Percentiles rank a stretch among this genome's conserved stretches.
Conservation (phyloP, 2,113 vertebrate species). For the Oostethus manadensis region DNA sequence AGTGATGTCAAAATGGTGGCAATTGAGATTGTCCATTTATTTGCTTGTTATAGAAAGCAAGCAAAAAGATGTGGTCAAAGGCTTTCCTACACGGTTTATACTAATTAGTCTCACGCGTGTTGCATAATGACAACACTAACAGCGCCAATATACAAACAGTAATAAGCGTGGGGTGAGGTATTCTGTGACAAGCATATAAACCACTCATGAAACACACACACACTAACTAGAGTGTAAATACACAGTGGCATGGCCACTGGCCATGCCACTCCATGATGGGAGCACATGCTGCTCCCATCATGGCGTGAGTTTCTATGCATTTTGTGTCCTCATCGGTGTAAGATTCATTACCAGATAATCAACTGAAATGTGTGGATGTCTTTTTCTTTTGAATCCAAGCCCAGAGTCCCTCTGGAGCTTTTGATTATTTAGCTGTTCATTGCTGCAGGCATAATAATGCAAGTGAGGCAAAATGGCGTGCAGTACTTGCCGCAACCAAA, state of each 20-base stretch:
- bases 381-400: too few species aligned
- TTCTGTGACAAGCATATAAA: slow-evolving; percentile 32
- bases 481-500: too few species aligned
- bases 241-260: slow-evolving; percentile 30
- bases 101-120: slow-evolving; percentile 22
- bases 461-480: too few species aligned
- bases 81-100: slow-evolving; percentile 4
- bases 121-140: slow-evolving; percentile 20
- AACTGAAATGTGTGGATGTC: too few species aligned
- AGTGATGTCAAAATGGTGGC: too few species aligned
- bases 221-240: slow-evolving; percentile 29
- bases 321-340: neutral
- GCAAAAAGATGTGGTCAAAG: too few species aligned
- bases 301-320: neutral
- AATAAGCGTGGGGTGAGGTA: slow-evolving; percentile 16
- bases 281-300: slow-evolving; percentile 5
- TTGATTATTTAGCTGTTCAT: too few species aligned
- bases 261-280: too few species aligned
- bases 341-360: neutral
- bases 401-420: too few species aligned
- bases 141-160: slow-evolving; percentile 22
- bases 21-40: too few species aligned
- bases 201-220: slow-evolving; percentile 34
- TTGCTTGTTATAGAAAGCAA: too few species aligned
- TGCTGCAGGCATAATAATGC: too few species aligned